phyloP scores from a whole-genome alignment of 2,888 invertebrate species.

The Dichetophora obliterata region DNA sequence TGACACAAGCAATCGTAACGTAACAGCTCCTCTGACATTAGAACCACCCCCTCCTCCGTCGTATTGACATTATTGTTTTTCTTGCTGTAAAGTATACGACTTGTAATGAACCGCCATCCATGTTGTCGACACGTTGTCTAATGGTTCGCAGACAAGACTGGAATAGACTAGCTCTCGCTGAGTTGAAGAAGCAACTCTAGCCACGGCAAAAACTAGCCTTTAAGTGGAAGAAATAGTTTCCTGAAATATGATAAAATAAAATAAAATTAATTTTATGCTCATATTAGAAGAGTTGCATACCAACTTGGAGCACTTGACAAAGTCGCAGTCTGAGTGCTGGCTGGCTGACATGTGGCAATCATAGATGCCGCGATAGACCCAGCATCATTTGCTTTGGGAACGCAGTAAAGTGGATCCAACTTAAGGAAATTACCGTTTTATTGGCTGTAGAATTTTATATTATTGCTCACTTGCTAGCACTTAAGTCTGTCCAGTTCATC shows the following conservation, averaged over 20 bases:
- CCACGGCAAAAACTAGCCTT: too few species aligned
- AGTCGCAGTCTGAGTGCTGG: background rate
- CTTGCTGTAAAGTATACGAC: constrained; percentile 1
- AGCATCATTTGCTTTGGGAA: background rate
- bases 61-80: constrained; percentile 16
- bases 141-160: background rate
- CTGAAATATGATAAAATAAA: too few species aligned
- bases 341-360: background rate
- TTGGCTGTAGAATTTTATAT: constrained; percentile 28
- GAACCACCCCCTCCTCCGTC: background rate
- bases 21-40: background rate
- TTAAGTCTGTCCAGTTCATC: background rate
- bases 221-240: too few species aligned
- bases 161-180: too few species aligned
- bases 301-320: too few species aligned
- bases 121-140: constrained; percentile 23
- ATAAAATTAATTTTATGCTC: too few species aligned
- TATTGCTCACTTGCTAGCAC: background rate
- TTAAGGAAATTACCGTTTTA: constrained; percentile 32
- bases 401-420: background rate
- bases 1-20: background rate
- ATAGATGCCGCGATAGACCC: background rate
- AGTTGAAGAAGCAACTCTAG: too few species aligned
- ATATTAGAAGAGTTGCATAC: too few species aligned
- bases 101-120: background rate